Conservation (phyloP, 2,888 invertebrate species). For the Cremastinae sp. region DNA sequence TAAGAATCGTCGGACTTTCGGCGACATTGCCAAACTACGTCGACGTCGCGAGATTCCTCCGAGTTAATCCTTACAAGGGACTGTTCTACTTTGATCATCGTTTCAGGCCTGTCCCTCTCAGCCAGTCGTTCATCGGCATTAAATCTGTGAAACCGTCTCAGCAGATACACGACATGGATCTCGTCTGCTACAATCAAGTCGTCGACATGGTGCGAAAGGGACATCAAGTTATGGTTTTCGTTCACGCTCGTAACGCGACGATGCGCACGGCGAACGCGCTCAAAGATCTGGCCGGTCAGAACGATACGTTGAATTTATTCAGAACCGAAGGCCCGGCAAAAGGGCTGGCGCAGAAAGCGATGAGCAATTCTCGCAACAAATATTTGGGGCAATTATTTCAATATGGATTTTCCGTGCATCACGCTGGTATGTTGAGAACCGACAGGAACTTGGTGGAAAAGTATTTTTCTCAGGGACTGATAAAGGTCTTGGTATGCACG, state of each 20-base stretch:
- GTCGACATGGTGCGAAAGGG: constrained; percentile 92
- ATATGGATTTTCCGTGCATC: constrained; percentile 96
- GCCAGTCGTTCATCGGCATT: constrained; percentile 94
- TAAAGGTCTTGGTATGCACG: constrained; percentile 96
- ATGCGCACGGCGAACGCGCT: constrained; percentile 92
- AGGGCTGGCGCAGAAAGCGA: constrained; percentile 86
- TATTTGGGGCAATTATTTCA: constrained; percentile 91
- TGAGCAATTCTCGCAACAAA: constrained; percentile 89
- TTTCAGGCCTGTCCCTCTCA: constrained; percentile 96
- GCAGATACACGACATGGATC: constrained; percentile 91
- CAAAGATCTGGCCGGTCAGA: constrained; percentile 90
- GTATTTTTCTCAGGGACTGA: constrained; percentile 92
- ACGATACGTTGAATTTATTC: constrained; percentile 87
- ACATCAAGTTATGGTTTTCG: constrained; percentile 99
- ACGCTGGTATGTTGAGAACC: constrained; percentile 95
- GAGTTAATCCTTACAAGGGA: constrained; percentile 95
- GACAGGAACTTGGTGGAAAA: constrained; percentile 95
- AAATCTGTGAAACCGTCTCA: constrained; percentile 85
- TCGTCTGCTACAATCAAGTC: constrained; percentile 96
- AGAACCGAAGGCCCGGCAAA: constrained; percentile 84
- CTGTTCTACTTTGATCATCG: constrained; percentile 97
- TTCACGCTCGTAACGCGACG: constrained; percentile 98
- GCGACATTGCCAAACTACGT: constrained; percentile 99
- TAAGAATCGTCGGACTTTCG: constrained; percentile 97
- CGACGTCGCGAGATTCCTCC: constrained; percentile 96